Base-by-base conservation (phyloP, 2,797 vertebrate species). In the Discoglossus pictus region DNA sequence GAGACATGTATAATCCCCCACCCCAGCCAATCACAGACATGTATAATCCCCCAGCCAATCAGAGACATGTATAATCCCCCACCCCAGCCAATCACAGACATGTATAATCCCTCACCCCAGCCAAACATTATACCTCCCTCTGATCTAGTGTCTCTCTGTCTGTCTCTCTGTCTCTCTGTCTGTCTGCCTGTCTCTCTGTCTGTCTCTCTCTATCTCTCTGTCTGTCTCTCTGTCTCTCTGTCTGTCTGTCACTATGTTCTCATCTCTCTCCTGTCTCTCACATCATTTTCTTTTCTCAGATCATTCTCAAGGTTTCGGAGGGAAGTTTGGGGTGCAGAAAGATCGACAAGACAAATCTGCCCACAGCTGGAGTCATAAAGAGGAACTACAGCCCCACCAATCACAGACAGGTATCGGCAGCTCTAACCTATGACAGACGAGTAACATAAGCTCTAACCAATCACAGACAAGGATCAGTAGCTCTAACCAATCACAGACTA, bases 231-330 rank as follows among this genome's bases (percentile, higher is more conserved):
- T 43, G 40, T 40, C 48, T 25, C 48, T 4, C n/a, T 31, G 27
- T 31, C 27, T 31, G 4, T 43, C 27, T 31, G 4, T 31, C 27
- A 4, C 27, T n/a, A 31, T 31, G 8, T 31, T n/a, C 27, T 1
- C 56, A 38, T 21, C 6, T 2, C 8, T 39, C 3, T 52, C 55
- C n/a, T n/a, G n/a, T n/a, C n/a, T n/a, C n/a, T n/a, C n/a, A n/a
- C n/a, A n/a, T n/a, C n/a, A n/a, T 11, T 25, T 65, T 3, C 39
- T 74, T 69, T 5, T 43, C 54, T 46, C 63, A 95, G 93, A 95
- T 76, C 86, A 94, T 18, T 78, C 93, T 0, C 82, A 90, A 78
- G 93, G 93, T 1, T 95, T 95, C 38, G 93, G 93, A 31, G 93
- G 93, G 3, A 95, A 92, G 72, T 95, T 85, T 1, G 93, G 93